Evolutionary conservation across 2,888 invertebrate genomes (phyloP).

Genomic region (Cancer borealis): DNA sequence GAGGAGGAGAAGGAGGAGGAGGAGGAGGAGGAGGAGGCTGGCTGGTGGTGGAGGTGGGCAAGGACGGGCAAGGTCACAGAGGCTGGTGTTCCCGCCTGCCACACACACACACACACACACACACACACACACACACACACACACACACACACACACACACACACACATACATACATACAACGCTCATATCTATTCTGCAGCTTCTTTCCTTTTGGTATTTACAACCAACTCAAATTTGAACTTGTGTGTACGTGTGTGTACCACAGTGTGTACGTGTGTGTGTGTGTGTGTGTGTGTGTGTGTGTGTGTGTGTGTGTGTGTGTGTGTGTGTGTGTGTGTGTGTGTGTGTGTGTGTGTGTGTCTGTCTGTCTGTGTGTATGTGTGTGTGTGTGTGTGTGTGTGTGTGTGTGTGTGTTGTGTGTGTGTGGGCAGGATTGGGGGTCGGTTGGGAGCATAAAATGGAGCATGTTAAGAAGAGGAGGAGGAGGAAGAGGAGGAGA

Average conservation of each 20-base stretch:
- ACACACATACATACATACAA: conserved; percentile 46
- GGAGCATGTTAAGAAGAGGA: neutral
- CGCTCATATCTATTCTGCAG: neutral
- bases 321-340: conserved; percentile 23
- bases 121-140: conserved; percentile 52
- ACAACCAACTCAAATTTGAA: neutral
- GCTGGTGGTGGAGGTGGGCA: neutral
- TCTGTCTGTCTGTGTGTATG: neutral
- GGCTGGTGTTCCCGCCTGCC: conserved; percentile 26
- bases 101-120: conserved; percentile 54
- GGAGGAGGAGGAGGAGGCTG: neutral
- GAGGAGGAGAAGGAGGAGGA: neutral
- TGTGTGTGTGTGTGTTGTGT: conserved; percentile 32
- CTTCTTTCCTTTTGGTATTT: neutral
- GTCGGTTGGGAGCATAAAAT: conserved; percentile 16
- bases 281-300: neutral
- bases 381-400: conserved; percentile 32
- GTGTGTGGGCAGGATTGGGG: neutral
- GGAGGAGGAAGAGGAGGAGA: neutral
- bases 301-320: neutral
- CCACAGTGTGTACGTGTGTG: neutral
- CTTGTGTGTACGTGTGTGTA: neutral
- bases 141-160: conserved; percentile 52
- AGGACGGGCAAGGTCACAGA: conserved; percentile 1
- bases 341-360: conserved; percentile 24